Evolutionary conservation across 2,113 vertebrate species (phyloP).

Genomic region (Anolis sagrei): DNA sequence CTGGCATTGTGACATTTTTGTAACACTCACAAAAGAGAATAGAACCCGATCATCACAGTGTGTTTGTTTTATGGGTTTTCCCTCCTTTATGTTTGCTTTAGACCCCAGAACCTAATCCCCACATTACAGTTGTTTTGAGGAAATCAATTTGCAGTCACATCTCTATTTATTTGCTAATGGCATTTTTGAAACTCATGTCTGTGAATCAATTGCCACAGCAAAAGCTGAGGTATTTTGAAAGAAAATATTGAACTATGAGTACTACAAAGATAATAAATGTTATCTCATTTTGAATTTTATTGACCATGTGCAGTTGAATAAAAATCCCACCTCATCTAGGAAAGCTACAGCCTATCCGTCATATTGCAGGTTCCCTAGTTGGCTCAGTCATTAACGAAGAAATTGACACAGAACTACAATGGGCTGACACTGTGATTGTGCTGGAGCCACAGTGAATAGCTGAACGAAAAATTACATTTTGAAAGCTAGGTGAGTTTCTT

Average conservation of each 20-base stretch:
- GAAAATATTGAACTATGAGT: conserved; percentile 44
- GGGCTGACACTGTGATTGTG: conserved; percentile 27
- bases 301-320: conserved; percentile 12
- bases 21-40: conserved; percentile 20
- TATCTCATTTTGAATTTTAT: conserved; percentile 23
- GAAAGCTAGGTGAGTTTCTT: conserved; percentile 44
- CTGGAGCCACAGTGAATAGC: background rate
- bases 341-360: conserved; percentile 45
- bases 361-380: conserved; percentile 40
- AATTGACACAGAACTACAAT: conserved; percentile 43
- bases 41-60: background rate
- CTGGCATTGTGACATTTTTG: background rate
- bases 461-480: conserved; percentile 59
- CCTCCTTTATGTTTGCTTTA: fast-evolving
- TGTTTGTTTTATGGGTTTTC: background rate
- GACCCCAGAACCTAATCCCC: background rate
- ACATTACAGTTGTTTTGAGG: conserved; percentile 29
- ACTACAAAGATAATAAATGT: conserved; percentile 48
- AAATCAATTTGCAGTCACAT: conserved; percentile 27
- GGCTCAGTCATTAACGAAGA: conserved; percentile 40
- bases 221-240: conserved; percentile 46
- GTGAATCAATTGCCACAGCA: conserved; percentile 26
- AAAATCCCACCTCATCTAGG: conserved; percentile 33
- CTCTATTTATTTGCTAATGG: background rate
- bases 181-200: conserved; percentile 30